Percentiles rank a stretch among this genome's conserved stretches.
These are phyloP conservation scores for Papilio demoleus DNA, from an alignment of 2,888 invertebrate genomes.

Conservation along the genomic window DNA sequence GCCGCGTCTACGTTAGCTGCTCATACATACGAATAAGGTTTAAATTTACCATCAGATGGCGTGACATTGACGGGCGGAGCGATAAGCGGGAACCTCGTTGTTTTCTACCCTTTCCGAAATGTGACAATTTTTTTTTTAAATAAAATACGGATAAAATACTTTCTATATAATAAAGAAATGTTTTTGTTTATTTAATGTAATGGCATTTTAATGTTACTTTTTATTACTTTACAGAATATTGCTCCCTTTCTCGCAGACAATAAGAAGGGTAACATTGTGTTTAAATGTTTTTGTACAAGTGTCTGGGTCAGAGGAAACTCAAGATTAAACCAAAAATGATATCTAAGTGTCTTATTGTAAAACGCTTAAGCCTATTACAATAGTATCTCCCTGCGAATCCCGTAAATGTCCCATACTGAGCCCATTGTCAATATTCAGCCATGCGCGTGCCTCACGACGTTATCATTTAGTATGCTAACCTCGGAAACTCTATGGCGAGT, in stretches of 20 bases:
- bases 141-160: neutral
- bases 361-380: slow-evolving; percentile 1
- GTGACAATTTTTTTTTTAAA: neutral
- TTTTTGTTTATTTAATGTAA: no score
- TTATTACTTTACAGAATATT: no score
- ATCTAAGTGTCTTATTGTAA: neutral
- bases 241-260: no score
- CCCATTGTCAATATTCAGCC: slow-evolving; percentile 45
- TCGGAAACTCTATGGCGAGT: slow-evolving; percentile 1
- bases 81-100: slow-evolving; percentile 35
- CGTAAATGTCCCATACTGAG: slow-evolving; percentile 41
- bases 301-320: neutral
- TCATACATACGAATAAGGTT: slow-evolving; percentile 52
- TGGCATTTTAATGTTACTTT: no score
- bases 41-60: slow-evolving; percentile 30
- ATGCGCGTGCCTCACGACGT: slow-evolving; percentile 41
- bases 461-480: slow-evolving; percentile 32
- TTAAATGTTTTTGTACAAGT: neutral
- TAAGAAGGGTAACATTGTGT: no score
- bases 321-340: neutral
- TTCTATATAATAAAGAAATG: neutral
- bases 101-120: neutral
- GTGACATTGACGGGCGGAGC: slow-evolving; percentile 35
- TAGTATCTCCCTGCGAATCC: slow-evolving; percentile 16
- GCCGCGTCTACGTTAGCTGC: slow-evolving; percentile 43